A percentile compares a stretch with the other conserved stretches of the same genome.
These are phyloP conservation scores for Cantharis rufa DNA, from an alignment of 2,888 invertebrate genomes.

Conservation along the genomic window DNA sequence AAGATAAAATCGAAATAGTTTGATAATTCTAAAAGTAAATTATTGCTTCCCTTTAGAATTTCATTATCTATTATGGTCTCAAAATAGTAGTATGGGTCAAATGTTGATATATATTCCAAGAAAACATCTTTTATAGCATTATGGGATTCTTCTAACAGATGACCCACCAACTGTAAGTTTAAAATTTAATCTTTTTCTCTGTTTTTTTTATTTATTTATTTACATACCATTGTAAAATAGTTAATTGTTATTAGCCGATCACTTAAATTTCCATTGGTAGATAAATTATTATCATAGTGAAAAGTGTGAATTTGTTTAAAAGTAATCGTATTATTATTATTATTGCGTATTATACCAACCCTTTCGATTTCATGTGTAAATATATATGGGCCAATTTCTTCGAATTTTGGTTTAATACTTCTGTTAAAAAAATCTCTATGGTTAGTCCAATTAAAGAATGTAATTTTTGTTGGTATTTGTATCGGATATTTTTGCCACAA, in stretches of 20 bases:
- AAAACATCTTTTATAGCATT: conserved; percentile 64
- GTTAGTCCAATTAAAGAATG: conserved; percentile 53
- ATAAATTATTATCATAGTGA: conserved; percentile 63
- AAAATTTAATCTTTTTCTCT: neutral
- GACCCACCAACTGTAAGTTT: neutral
- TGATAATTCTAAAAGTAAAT: conserved; percentile 70
- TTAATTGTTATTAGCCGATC: neutral
- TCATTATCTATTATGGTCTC: conserved; percentile 70
- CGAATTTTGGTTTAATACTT: conserved; percentile 61
- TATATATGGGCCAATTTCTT: conserved; percentile 67
- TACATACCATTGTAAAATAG: no score
- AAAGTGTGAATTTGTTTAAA: conserved; percentile 71
- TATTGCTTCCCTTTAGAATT: conserved; percentile 80
- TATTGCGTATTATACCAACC: conserved; percentile 72
- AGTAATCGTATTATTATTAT: conserved; percentile 70
- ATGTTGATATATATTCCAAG: conserved; percentile 45
- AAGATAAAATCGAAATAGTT: conserved; percentile 61
- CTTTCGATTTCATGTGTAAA: conserved; percentile 71
- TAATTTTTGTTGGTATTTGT: conserved; percentile 35
- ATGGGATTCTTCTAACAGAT: neutral
- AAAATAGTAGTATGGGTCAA: conserved; percentile 62
- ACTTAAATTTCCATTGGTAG: neutral
- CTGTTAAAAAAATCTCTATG: conserved; percentile 60
- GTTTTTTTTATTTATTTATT: no score
- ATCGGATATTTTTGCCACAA: conserved; percentile 3